Conservation (phyloP, 2,888 invertebrate species). For the Archips xylosteana region DNA sequence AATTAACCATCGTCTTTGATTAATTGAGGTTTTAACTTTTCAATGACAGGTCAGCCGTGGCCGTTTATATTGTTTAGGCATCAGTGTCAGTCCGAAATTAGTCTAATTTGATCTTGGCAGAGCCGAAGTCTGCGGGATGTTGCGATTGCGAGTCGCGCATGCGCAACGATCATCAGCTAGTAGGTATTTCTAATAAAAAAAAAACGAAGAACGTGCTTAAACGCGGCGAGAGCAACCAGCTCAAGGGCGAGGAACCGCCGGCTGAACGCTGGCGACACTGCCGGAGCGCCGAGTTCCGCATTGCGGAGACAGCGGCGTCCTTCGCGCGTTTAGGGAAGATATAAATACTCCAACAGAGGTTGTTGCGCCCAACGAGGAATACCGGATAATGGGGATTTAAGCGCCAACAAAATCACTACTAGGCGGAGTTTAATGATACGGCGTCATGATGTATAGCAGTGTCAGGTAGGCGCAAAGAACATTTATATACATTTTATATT, state of each 20-base stretch:
- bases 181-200: slow-evolving; percentile 34
- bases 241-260: slow-evolving; percentile 43
- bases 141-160: slow-evolving; percentile 42
- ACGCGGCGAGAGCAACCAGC: slow-evolving; percentile 46
- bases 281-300: slow-evolving; percentile 37
- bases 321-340: slow-evolving; percentile 37
- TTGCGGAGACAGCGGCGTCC: slow-evolving; percentile 36
- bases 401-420: slow-evolving; percentile 24
- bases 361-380: slow-evolving; percentile 30
- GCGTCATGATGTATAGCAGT: background rate
- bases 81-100: slow-evolving; percentile 63
- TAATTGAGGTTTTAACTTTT: slow-evolving; percentile 31
- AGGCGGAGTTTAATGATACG: slow-evolving; percentile 32
- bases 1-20: slow-evolving; percentile 5
- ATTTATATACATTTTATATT: slow-evolving; percentile 4
- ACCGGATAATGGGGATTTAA: slow-evolving; percentile 33
- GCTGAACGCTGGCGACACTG: slow-evolving; percentile 41
- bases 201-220: slow-evolving; percentile 26
- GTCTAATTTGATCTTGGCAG: slow-evolving; percentile 76
- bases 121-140: slow-evolving; percentile 51
- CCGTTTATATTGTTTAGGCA: slow-evolving; percentile 56
- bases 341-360: slow-evolving; percentile 37
- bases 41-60: slow-evolving; percentile 49
- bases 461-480: background rate
- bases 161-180: slow-evolving; percentile 40